Percentiles rank a stretch among this genome's conserved stretches.
These are phyloP conservation scores for Pseudopleuronectes americanus DNA, from an alignment of 2,797 vertebrate genomes.

Conservation along the genomic window DNA sequence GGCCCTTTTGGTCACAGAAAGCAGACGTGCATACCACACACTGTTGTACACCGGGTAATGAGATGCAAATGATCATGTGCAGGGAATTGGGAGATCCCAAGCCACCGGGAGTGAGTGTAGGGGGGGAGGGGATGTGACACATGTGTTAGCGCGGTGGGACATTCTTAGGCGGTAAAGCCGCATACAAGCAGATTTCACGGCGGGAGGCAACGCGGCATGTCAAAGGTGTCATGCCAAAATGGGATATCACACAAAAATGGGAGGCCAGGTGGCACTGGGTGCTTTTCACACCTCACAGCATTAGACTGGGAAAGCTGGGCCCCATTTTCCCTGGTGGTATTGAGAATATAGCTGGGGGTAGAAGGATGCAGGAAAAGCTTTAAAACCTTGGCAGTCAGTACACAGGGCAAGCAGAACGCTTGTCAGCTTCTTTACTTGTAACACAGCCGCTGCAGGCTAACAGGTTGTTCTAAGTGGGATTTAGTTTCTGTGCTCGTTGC, in stretches of 20 bases:
- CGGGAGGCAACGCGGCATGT: constrained; percentile 64
- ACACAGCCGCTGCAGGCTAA: constrained; percentile 44
- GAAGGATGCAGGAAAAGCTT: constrained; percentile 15
- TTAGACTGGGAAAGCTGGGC: constrained; percentile 14
- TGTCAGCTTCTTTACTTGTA: constrained; percentile 38
- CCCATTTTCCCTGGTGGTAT: constrained; percentile 3
- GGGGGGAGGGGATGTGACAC: constrained; percentile 66
- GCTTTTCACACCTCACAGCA: constrained; percentile 32
- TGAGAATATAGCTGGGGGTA: constrained; percentile 21
- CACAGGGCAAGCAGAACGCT: constrained; percentile 11
- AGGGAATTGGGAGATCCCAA: constrained; percentile 69
- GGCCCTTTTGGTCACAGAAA: constrained; percentile 54
- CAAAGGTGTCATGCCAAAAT: constrained; percentile 68
- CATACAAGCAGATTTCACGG: constrained; percentile 80
- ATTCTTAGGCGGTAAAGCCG: constrained; percentile 66
- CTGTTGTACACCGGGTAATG: constrained; percentile 73
- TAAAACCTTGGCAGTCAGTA: constrained; percentile 33
- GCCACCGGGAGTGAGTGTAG: constrained; percentile 61
- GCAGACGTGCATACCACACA: constrained; percentile 35
- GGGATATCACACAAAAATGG: constrained; percentile 54
- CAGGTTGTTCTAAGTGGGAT: constrained; percentile 38
- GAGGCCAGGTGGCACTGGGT: constrained; percentile 24
- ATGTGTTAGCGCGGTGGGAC: constrained; percentile 52
- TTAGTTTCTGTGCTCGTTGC: constrained; percentile 21
- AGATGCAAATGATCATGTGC: constrained; percentile 82